A percentile compares a stretch with the other conserved stretches of the same genome.
Evolutionary conservation across 2,888 invertebrate species (phyloP).

Genomic region (Psylliodes chrysocephalus): DNA sequence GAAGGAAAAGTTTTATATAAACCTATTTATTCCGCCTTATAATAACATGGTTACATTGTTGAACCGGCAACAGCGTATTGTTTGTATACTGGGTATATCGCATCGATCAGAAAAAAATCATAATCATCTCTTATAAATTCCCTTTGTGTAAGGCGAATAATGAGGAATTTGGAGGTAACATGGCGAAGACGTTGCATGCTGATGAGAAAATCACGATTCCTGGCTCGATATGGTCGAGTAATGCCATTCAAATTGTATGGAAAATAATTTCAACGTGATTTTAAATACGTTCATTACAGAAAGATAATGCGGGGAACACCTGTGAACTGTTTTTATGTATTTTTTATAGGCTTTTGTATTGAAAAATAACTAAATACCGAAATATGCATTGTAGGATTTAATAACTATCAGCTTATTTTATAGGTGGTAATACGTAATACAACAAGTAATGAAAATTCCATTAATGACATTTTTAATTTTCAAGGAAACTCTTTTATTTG

Average conservation of each 20-base stretch:
- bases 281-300: background rate
- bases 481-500: too few relatives aligned
- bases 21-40: too few relatives aligned
- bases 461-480: too few relatives aligned
- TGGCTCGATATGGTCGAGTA: background rate
- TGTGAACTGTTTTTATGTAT: background rate
- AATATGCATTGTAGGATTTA: too few relatives aligned
- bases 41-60: too few relatives aligned
- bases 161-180: constrained; percentile 3
- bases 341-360: background rate
- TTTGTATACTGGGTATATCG: background rate
- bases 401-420: too few relatives aligned
- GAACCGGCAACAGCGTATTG: background rate
- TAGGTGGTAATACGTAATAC: too few relatives aligned
- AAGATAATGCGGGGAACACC: background rate
- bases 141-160: constrained; percentile 8
- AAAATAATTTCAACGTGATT: background rate
- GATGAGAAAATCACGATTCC: constrained; percentile 1
- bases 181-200: constrained; percentile 1
- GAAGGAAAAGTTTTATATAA: too few relatives aligned
- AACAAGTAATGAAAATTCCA: too few relatives aligned
- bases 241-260: background rate
- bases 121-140: constrained; percentile 7
- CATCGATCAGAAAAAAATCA: background rate
- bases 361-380: too few relatives aligned